Conservation (phyloP, 1,140 invertebrate species). For the Leguminivora glycinivorella region DNA sequence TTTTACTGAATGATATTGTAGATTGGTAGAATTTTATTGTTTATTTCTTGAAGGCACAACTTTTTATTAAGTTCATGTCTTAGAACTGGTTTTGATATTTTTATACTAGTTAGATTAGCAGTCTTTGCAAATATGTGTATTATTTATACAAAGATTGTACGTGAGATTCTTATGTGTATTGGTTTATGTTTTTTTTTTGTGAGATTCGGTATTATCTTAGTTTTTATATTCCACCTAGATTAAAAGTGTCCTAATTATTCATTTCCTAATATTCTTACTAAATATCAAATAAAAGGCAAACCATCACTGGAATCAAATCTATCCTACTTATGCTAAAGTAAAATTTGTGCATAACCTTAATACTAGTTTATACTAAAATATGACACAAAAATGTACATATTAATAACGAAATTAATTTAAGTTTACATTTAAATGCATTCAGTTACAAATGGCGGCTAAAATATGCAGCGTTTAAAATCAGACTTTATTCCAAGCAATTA, state of each 20-base stretch:
- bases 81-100: too few species aligned
- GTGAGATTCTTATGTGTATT: too few species aligned
- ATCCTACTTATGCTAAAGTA: background rate
- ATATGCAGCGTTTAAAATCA: constrained; percentile 29
- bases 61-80: background rate
- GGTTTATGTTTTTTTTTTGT: background rate
- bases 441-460: constrained; percentile 37
- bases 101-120: background rate
- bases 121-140: constrained; percentile 1
- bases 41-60: background rate
- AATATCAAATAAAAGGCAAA: constrained; percentile 19
- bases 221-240: background rate
- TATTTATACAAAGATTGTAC: background rate
- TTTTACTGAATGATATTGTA: background rate
- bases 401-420: constrained; percentile 24
- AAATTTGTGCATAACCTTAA: constrained; percentile 36
- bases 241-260: background rate
- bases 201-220: background rate
- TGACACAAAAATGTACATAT: constrained; percentile 50
- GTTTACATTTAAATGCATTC: constrained; percentile 45
- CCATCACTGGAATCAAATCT: constrained; percentile 15
- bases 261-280: background rate
- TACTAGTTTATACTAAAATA: constrained; percentile 31
- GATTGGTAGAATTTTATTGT: background rate
- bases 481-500: constrained; percentile 41